A percentile compares a stretch with the other conserved stretches of the same genome.
These are phyloP conservation scores for Jaculus jaculus DNA, from an alignment of 2,113 vertebrate species.

Conservation along the genomic window DNA sequence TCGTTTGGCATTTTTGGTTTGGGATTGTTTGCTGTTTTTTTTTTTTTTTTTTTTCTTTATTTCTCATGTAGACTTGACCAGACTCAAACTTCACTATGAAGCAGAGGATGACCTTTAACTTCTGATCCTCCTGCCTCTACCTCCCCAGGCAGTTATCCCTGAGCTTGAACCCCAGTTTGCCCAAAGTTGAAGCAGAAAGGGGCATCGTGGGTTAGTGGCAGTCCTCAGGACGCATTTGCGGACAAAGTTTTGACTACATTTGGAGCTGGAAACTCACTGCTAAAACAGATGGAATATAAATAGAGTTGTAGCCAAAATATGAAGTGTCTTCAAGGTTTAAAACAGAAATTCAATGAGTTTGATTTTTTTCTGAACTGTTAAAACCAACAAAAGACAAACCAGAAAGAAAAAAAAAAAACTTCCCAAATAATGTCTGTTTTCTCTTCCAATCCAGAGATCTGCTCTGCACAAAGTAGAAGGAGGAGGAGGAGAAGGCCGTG, in stretches of 20 bases:
- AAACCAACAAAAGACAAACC: neutral
- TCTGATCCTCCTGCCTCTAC: neutral
- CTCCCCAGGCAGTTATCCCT: neutral
- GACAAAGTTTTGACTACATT: neutral
- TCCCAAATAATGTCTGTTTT: neutral
- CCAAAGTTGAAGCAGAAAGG: neutral
- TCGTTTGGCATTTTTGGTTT: neutral
- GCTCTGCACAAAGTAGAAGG: neutral
- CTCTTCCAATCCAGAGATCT: neutral
- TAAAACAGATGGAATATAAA: constrained; percentile 38
- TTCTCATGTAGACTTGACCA: neutral
- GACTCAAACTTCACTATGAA: neutral
- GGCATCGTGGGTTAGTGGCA: neutral
- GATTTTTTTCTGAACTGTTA: neutral
- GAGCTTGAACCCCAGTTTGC: neutral
- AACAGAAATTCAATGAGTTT: constrained; percentile 31
- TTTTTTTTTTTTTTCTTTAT: neutral
- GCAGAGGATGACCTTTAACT: neutral
- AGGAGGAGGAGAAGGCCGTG: no score
- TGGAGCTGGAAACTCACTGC: constrained; percentile 2
- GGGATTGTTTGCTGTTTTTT: no score
- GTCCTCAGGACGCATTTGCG: neutral
- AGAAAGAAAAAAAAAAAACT: neutral
- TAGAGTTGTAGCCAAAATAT: neutral
- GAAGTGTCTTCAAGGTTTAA: constrained; percentile 3